Percentiles rank a stretch among this genome's conserved stretches.
phyloP scores from a whole-genome alignment of 2,113 vertebrate genomes.

The Xyrauchen texanus region DNA sequence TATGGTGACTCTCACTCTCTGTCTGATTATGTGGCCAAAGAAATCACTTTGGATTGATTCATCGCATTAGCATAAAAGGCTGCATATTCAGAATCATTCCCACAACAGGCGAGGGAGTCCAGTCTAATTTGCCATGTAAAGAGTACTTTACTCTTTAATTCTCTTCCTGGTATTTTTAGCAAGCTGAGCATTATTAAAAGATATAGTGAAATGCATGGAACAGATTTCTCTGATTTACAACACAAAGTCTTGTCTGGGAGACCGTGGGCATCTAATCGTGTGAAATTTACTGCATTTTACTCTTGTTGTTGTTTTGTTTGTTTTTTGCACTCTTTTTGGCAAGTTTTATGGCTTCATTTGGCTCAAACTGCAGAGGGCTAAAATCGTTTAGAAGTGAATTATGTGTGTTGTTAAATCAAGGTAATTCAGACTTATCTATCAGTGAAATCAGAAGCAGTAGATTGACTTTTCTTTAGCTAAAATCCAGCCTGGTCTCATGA shows the following conservation, averaged over 20 bases:
- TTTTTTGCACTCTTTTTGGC: not conserved
- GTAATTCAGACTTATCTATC: too few species aligned
- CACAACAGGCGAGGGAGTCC: not conserved
- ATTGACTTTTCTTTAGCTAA: too few species aligned
- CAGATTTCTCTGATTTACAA: slow-evolving; percentile 29
- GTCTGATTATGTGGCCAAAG: slow-evolving; percentile 26
- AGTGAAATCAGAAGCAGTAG: too few species aligned
- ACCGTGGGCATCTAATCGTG: slow-evolving; percentile 10
- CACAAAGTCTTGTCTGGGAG: slow-evolving; percentile 12
- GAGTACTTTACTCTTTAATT: not conserved
- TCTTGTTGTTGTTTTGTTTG: too few species aligned
- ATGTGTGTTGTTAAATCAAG: too few species aligned
- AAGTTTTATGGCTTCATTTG: slow-evolving; percentile 2
- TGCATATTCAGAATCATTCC: slow-evolving; percentile 2
- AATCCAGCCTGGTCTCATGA: too few species aligned
- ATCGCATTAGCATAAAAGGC: slow-evolving; percentile 2
- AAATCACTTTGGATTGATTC: slow-evolving; percentile 2
- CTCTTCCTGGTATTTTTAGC: slow-evolving; percentile 6
- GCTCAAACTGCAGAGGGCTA: not conserved
- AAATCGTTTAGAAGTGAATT: too few species aligned
- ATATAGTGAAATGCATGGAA: not conserved
- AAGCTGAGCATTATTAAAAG: not conserved
- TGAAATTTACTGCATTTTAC: slow-evolving; percentile 15
- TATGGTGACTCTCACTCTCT: slow-evolving; percentile 2
- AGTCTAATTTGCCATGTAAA: not conserved